Base-by-base conservation (phyloP, 2,888 invertebrate species). In the Tanypteryx hageni region DNA sequence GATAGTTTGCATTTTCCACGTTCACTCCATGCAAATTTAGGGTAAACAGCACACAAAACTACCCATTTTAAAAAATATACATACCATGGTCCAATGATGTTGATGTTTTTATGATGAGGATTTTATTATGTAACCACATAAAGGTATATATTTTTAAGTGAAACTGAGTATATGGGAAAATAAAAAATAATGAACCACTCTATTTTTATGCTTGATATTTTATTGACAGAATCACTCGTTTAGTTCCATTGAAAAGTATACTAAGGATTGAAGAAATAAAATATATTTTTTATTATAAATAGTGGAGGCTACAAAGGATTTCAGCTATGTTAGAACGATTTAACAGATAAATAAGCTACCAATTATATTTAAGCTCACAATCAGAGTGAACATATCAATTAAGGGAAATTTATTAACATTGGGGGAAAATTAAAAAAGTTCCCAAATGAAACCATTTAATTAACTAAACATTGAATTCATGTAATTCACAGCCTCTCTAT, bases 1-100 rank as follows among this genome's bases (percentile, higher is more conserved):
- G 44, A 9, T 44, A 44, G 44, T 64, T 31, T 13, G 86, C 31
- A 64, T 44, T 64, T 89, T 44, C 31, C 10, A 16, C n/a, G 83
- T 44, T 64, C 31, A 89, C 89, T 68, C 44, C 89, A 89, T 89
- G 89, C 89, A 89, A 64, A 89, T 89, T n/a, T 44, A 89, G 89
- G 61, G 64, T 10, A 68, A 18, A 44, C 44, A 61, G 18, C 61
- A 89, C 89, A 89, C 64, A 89, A 8, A 89, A 18, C 61, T 64
- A 89, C 89, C 89, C 64, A 89, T 44, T 44, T 68, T 44, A 44
- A 64, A 89, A 89, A 89, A 61, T 89, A 89, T 89, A 89, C 89
- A 89, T 89, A 89, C 89, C 89, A 68, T 61, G 18, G 89, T 89
- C 89, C 89, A 68, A 89, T 89, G 89, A 68, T 89, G 89, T 68